Percentiles rank a stretch among this genome's conserved stretches.
phyloP scores from a whole-genome alignment of 2,113 vertebrate species.

The Microtus richardsoni region DNA sequence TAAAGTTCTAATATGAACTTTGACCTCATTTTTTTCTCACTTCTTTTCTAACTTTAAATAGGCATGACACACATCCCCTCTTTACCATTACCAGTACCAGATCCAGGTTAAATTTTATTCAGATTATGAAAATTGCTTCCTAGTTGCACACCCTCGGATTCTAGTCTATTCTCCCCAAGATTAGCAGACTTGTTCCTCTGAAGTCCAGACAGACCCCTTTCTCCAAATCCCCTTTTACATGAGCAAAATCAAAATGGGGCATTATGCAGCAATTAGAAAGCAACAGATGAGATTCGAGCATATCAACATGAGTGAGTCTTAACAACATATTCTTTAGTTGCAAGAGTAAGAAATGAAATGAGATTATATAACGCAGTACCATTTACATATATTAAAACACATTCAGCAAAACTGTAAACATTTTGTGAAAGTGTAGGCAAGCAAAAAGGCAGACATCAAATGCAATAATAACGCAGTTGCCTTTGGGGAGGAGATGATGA shows the following conservation, averaged over 20 bases:
- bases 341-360: constrained; percentile 51
- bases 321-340: constrained; percentile 64
- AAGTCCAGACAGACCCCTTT: constrained; percentile 40
- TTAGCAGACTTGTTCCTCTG: neutral
- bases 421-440: constrained; percentile 65
- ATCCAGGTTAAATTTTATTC: neutral
- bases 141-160: neutral
- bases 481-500: neutral
- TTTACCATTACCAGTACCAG: neutral
- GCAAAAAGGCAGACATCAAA: constrained; percentile 57
- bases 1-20: neutral
- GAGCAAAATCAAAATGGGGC: constrained; percentile 54
- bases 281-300: constrained; percentile 69
- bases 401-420: constrained; percentile 68
- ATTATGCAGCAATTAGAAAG: constrained; percentile 68
- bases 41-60: neutral
- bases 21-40: neutral
- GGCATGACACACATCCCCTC: neutral
- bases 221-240: constrained; percentile 40
- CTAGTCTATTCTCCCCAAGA: neutral
- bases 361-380: constrained; percentile 52
- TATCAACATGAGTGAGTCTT: constrained; percentile 62
- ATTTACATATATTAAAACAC: constrained; percentile 68
- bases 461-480: constrained; percentile 31
- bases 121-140: neutral